Evolutionary conservation across 2,888 invertebrate species (phyloP).

Genomic region (Harpagoxenus sublaevis): DNA sequence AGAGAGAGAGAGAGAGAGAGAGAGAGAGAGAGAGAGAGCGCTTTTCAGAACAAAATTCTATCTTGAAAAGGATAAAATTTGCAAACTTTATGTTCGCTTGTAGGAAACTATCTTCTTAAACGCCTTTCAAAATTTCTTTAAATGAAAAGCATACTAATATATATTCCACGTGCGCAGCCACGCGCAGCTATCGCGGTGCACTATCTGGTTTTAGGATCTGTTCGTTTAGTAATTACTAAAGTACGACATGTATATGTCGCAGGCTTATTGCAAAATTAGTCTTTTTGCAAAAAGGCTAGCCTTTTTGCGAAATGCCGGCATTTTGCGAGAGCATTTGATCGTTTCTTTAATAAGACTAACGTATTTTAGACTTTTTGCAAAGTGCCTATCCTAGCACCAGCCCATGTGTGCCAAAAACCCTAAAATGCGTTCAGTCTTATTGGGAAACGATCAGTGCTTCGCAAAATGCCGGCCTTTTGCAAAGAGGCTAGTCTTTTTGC

Average conservation of each 20-base stretch:
- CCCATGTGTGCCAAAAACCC: too few relatives aligned
- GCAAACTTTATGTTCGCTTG: neutral
- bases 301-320: too few relatives aligned
- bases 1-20: neutral
- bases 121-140: neutral
- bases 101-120: slow-evolving; percentile 3
- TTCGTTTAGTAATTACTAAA: neutral
- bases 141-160: neutral
- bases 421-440: too few relatives aligned
- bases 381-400: too few relatives aligned
- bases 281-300: too few relatives aligned
- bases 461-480: too few relatives aligned
- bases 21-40: neutral
- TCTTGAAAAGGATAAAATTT: neutral
- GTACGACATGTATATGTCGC: neutral
- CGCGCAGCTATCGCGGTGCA: neutral
- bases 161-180: neutral
- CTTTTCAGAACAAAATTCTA: neutral
- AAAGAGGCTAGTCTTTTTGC: too few relatives aligned
- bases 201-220: neutral
- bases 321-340: too few relatives aligned
- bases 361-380: too few relatives aligned
- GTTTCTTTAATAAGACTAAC: too few relatives aligned
- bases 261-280: too few relatives aligned
- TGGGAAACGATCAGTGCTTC: too few relatives aligned